Percentiles rank a stretch among this genome's conserved stretches.
phyloP scores from a whole-genome alignment of 2,888 invertebrate species.

The Uloborus plumipes region DNA sequence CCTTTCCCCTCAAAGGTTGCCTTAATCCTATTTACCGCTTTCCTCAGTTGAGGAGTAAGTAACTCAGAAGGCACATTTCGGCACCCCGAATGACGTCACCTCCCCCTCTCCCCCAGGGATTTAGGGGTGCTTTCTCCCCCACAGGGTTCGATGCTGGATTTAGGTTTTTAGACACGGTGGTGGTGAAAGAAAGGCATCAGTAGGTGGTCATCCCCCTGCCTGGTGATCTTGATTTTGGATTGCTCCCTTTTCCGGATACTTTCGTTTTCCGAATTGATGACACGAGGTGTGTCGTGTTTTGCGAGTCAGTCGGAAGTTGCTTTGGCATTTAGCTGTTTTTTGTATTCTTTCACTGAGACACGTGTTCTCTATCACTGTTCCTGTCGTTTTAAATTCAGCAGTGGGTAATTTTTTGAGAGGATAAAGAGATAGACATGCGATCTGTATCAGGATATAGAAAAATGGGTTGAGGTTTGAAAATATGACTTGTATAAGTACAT shows the following conservation, averaged over 20 bases:
- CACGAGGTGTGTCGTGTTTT: slow-evolving; percentile 4
- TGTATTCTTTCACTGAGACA: too few species aligned
- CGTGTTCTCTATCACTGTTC: too few species aligned
- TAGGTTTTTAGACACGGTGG: slow-evolving; percentile 1
- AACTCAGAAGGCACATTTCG: slow-evolving; percentile 19
- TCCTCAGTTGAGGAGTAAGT: slow-evolving; percentile 18
- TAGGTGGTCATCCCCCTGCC: neutral
- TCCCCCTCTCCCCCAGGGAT: slow-evolving; percentile 20
- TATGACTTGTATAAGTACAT: too few species aligned
- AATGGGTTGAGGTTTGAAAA: too few species aligned
- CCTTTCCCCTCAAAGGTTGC: slow-evolving; percentile 19
- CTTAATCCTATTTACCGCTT: slow-evolving; percentile 54
- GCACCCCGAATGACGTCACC: slow-evolving; percentile 24
- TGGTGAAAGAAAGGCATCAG: slow-evolving; percentile 24
- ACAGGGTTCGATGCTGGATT: neutral
- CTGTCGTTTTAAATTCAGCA: too few species aligned
- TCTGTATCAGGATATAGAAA: too few species aligned
- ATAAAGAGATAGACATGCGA: too few species aligned
- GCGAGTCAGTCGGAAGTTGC: neutral
- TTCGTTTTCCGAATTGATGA: too few species aligned
- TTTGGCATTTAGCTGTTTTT: too few species aligned
- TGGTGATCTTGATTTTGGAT: slow-evolving; percentile 14
- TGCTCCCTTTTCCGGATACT: too few species aligned
- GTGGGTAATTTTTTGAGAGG: too few species aligned
- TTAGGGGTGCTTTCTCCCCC: slow-evolving; percentile 5